These are phyloP conservation scores for Microctonus aethiopoides DNA, from an alignment of 2,888 invertebrate genomes.

Conservation along the genomic window DNA sequence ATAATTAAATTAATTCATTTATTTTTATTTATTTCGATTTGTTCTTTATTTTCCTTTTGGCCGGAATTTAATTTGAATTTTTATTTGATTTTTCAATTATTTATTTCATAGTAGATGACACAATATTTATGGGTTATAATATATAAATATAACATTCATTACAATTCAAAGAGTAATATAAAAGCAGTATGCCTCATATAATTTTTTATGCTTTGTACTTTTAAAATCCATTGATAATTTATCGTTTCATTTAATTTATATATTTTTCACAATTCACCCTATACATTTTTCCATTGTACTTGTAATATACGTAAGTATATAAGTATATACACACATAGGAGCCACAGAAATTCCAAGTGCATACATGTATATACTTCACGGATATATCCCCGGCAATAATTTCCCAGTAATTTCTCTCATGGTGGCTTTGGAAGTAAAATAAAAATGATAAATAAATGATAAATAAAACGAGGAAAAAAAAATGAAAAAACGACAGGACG, in stretches of 20 bases:
- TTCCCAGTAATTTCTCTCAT: conserved; percentile 5
- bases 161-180: background rate
- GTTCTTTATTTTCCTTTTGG: too few species aligned
- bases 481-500: background rate
- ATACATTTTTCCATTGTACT: background rate
- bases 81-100: too few species aligned
- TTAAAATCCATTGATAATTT: conserved; percentile 38
- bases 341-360: background rate
- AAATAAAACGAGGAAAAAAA: background rate
- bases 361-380: background rate
- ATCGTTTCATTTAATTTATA: conserved; percentile 39
- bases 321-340: background rate
- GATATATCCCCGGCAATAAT: conserved; percentile 13
- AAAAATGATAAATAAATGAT: background rate
- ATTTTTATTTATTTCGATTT: background rate
- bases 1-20: too few species aligned
- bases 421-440: conserved; percentile 3
- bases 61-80: too few species aligned
- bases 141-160: background rate
- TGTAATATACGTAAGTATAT: background rate
- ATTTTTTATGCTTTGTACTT: conserved; percentile 40
- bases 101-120: too few species aligned
- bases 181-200: conserved; percentile 39
- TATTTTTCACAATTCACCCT: conserved; percentile 28
- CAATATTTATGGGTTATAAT: background rate